A percentile compares a stretch with the other conserved stretches of the same genome.
Evolutionary conservation across 2,113 vertebrate genomes (phyloP).

Genomic region (Percopsis transmontana): DNA sequence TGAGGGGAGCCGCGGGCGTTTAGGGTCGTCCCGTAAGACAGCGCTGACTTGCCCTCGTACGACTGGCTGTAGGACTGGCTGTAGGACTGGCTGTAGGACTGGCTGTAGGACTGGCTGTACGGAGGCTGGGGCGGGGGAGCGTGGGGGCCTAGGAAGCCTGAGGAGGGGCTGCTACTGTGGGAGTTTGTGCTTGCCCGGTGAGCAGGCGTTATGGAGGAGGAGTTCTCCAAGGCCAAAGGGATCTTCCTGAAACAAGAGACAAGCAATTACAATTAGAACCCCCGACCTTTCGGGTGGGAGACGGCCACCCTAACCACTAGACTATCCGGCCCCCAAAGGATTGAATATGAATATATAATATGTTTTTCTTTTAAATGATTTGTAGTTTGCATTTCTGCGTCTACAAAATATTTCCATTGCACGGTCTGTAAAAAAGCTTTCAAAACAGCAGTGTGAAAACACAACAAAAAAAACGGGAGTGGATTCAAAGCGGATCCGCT

Average conservation of each 20-base stretch:
- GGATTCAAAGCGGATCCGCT: too few species aligned
- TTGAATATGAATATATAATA: too few species aligned
- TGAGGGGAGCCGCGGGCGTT: conserved; percentile 87
- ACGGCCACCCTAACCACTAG: too few species aligned
- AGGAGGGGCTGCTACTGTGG: conserved; percentile 78
- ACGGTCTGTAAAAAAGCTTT: too few species aligned
- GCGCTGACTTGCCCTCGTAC: conserved; percentile 82
- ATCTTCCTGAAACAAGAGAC: conserved; percentile 85
- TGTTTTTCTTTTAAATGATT: too few species aligned
- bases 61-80: conserved; percentile 85
- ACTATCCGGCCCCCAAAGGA: too few species aligned
- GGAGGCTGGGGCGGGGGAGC: conserved; percentile 82
- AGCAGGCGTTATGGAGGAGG: conserved; percentile 74
- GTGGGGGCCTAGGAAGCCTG: conserved; percentile 84
- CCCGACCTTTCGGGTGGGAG: too few species aligned
- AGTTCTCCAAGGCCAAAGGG: conserved; percentile 87
- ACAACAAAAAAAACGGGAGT: too few species aligned
- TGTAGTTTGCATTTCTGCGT: too few species aligned
- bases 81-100: conserved; percentile 84
- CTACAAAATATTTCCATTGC: too few species aligned
- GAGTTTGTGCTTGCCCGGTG: conserved; percentile 89
- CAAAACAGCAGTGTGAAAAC: too few species aligned
- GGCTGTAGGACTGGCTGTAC: conserved; percentile 83
- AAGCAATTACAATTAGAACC: too few species aligned
- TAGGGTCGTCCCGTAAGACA: conserved; percentile 93